Evolutionary conservation across 2,797 vertebrate species (phyloP).

Genomic region (Enteromius trimaculatus): DNA sequence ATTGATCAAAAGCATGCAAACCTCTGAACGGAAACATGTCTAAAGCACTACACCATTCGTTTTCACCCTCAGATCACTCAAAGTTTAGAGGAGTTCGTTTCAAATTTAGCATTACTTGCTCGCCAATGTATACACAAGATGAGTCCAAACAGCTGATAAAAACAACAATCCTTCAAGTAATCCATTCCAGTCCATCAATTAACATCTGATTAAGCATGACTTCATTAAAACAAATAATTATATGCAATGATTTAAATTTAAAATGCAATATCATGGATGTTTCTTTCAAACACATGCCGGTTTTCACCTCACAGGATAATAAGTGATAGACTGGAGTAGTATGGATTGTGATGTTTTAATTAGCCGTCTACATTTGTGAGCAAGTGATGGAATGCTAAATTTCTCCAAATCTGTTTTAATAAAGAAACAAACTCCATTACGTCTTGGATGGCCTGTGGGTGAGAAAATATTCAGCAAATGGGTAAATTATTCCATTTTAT

Average conservation of each 20-base stretch:
- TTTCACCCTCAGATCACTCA: neutral
- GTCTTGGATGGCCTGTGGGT: neutral
- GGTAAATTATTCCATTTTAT: neutral
- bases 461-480: neutral
- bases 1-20: neutral
- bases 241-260: neutral
- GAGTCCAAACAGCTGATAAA: neutral
- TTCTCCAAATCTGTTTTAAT: neutral
- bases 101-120: neutral
- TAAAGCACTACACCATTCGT: no score
- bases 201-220: neutral
- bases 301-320: neutral
- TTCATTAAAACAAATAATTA: no score
- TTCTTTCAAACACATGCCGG: neutral
- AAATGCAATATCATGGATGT: neutral
- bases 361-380: neutral
- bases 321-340: neutral
- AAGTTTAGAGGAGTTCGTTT: neutral
- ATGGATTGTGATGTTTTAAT: neutral
- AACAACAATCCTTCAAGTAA: neutral
- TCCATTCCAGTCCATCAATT: neutral
- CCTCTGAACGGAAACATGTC: neutral
- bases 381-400: neutral
- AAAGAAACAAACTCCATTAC: neutral
- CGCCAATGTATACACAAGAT: neutral